Evolutionary conservation across 2,888 invertebrate species (phyloP).

Genomic region (Acheta domesticus): DNA sequence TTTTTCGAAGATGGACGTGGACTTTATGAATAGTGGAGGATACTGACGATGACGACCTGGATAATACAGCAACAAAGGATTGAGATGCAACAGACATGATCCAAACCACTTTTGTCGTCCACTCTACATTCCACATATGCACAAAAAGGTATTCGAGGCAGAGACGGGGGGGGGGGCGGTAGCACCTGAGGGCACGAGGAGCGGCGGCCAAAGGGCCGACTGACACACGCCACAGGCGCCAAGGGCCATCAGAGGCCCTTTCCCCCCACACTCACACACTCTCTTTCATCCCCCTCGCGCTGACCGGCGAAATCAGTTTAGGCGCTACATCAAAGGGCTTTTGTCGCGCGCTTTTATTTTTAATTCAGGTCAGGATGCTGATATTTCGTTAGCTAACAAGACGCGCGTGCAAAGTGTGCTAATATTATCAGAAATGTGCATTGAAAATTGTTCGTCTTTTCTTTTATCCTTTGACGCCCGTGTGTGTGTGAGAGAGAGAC

Average conservation of each 20-base stretch:
- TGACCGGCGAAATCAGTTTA: neutral
- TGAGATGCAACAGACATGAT: too few relatives aligned
- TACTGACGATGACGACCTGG: too few relatives aligned
- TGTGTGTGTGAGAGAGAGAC: too few relatives aligned
- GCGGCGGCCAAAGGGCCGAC: neutral
- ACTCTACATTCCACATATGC: too few relatives aligned
- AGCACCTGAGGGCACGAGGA: too few relatives aligned
- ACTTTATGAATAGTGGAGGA: too few relatives aligned
- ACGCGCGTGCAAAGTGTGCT: neutral
- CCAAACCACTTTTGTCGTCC: too few relatives aligned
- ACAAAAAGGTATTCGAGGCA: too few relatives aligned
- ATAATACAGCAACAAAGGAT: too few relatives aligned
- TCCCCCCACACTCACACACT: neutral
- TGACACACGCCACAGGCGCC: neutral
- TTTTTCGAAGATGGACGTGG: too few relatives aligned
- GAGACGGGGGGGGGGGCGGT: too few relatives aligned
- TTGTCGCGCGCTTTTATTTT: neutral
- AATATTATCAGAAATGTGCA: neutral
- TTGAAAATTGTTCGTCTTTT: neutral
- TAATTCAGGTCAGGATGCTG: conserved; percentile 18
- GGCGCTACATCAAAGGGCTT: conserved; percentile 1
- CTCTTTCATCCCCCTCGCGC: neutral
- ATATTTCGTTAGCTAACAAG: neutral
- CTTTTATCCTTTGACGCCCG: too few relatives aligned
- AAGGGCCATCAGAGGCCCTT: neutral